phyloP scores from a whole-genome alignment of 2,888 invertebrate species.

The Acronicta alni region DNA sequence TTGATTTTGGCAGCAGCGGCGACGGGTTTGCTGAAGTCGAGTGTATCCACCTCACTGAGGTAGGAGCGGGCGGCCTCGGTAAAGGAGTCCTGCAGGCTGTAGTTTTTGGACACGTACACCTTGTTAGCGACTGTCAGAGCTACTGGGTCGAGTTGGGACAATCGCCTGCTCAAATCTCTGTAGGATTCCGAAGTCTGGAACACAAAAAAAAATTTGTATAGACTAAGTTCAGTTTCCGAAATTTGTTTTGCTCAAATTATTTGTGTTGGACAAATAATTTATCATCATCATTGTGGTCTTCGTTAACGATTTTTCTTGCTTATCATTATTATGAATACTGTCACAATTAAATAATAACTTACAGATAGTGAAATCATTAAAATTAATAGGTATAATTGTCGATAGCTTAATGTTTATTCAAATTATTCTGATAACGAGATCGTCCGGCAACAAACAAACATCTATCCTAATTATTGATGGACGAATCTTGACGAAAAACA shows the following conservation, averaged over 20 bases:
- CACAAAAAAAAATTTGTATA: not conserved
- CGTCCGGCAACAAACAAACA: no score
- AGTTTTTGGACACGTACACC: constrained; percentile 61
- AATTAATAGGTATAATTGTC: no score
- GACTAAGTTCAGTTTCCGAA: not conserved
- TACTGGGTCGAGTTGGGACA: constrained; percentile 60
- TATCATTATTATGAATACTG: no score
- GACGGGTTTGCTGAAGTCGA: constrained; percentile 58
- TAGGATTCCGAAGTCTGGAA: constrained; percentile 62
- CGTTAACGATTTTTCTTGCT: no score
- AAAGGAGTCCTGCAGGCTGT: constrained; percentile 57
- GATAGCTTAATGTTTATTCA: not conserved
- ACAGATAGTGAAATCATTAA: no score
- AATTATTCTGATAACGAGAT: not conserved
- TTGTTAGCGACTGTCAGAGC: constrained; percentile 69
- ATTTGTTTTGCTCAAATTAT: no score
- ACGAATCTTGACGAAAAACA: no score
- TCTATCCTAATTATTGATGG: no score
- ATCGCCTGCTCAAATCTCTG: constrained; percentile 55
- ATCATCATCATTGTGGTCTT: no score
- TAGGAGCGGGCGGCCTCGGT: constrained; percentile 49
- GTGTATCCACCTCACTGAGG: constrained; percentile 60
- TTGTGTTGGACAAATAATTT: no score
- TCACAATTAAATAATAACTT: no score
- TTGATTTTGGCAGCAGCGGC: constrained; percentile 62